phyloP scores from a whole-genome alignment of 2,888 invertebrate genomes.

The Dexiosoma caninum region DNA sequence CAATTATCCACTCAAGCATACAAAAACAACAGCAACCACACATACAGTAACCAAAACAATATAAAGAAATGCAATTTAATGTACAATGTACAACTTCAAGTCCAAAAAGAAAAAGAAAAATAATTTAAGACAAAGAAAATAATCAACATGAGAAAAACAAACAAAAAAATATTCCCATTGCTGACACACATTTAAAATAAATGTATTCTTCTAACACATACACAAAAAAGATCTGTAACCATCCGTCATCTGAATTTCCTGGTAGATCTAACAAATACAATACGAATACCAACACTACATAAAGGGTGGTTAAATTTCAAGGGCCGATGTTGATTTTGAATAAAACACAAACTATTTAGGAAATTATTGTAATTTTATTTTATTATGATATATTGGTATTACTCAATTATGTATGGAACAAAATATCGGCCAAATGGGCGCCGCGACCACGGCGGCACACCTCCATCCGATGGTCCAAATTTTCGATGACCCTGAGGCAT shows the following conservation, averaged over 20 bases:
- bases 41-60: not conserved
- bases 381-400: too few species aligned
- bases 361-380: too few species aligned
- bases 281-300: too few species aligned
- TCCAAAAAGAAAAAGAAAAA: not conserved
- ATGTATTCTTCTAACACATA: constrained; percentile 15
- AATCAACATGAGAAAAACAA: not conserved
- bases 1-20: constrained; percentile 60
- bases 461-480: too few species aligned
- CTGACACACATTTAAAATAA: constrained; percentile 15
- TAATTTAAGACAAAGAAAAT: not conserved
- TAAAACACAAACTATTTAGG: too few species aligned
- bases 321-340: too few species aligned
- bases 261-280: not conserved
- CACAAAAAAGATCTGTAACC: not conserved
- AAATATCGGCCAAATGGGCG: too few species aligned
- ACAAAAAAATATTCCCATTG: constrained; percentile 16
- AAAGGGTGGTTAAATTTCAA: too few species aligned
- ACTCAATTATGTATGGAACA: too few species aligned
- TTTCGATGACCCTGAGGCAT: too few species aligned
- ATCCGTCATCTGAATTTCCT: constrained; percentile 40
- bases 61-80: not conserved
- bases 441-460: too few species aligned
- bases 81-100: not conserved
- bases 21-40: constrained; percentile 19